These are phyloP conservation scores for Acleris emargana DNA, from an alignment of 2,888 invertebrate genomes.

Conservation along the genomic window DNA sequence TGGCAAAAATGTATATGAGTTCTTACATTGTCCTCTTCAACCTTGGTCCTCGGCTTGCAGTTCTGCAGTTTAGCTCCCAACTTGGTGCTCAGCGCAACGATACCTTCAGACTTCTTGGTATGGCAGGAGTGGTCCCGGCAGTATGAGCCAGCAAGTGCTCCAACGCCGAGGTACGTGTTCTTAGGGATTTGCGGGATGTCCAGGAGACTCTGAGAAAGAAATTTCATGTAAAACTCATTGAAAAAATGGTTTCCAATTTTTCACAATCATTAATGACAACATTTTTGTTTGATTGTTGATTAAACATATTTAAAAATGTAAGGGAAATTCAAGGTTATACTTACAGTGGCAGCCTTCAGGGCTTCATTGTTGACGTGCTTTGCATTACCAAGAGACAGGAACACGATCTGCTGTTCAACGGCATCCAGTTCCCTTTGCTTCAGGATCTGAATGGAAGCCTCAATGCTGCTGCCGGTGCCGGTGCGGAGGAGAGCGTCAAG, in stretches of 20 bases:
- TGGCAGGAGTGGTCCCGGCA: conserved; percentile 87
- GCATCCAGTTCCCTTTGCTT: conserved; percentile 84
- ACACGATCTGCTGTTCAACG: conserved; percentile 85
- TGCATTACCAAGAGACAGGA: conserved; percentile 87
- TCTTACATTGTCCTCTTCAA: conserved; percentile 86
- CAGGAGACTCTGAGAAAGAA: conserved; percentile 75
- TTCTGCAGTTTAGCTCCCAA: conserved; percentile 86
- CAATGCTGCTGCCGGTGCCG: conserved; percentile 90
- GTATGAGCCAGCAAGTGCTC: conserved; percentile 88
- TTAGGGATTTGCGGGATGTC: conserved; percentile 85
- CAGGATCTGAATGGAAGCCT: conserved; percentile 86
- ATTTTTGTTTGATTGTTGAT: too few relatives aligned
- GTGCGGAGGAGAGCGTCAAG: conserved; percentile 92
- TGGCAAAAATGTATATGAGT: not conserved
- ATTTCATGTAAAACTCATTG: not conserved
- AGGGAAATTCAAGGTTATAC: conserved; percentile 46
- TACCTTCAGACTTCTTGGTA: conserved; percentile 71
- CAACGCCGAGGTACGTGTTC: conserved; percentile 89
- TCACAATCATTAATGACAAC: too few relatives aligned
- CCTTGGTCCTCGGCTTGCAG: conserved; percentile 85
- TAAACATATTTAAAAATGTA: too few relatives aligned
- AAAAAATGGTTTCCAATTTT: too few relatives aligned
- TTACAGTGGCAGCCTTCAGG: conserved; percentile 84
- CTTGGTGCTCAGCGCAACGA: conserved; percentile 86
- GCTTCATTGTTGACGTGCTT: conserved; percentile 87